Percentiles rank a stretch among this genome's conserved stretches.
phyloP scores from a whole-genome alignment of 2,797 vertebrate genomes.

The Lepidocolaptes lacrymiger region DNA sequence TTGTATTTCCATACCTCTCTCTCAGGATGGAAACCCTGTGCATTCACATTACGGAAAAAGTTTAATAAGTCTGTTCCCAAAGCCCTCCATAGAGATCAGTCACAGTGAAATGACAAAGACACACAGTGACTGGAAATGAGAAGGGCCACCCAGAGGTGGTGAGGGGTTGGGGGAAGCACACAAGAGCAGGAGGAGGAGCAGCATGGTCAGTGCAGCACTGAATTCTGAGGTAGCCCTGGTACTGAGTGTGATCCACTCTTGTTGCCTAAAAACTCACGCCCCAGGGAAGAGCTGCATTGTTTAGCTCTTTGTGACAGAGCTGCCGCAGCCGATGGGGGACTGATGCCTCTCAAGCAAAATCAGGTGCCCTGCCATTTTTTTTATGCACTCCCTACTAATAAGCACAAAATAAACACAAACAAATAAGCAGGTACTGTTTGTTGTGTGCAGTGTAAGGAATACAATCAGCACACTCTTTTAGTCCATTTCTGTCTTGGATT shows the following conservation, averaged over 20 bases:
- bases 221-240: not conserved
- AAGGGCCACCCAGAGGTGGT: not conserved
- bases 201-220: not conserved
- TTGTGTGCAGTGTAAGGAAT: not conserved
- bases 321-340: not conserved
- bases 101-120: not conserved
- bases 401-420: not conserved
- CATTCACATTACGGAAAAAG: not conserved
- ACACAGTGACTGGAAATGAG: not conserved
- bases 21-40: not conserved
- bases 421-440: not conserved
- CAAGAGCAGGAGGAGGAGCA: not conserved
- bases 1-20: not conserved
- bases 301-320: not conserved
- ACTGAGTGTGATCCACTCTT: not conserved
- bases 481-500: not conserved
- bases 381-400: not conserved
- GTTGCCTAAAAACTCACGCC: not conserved
- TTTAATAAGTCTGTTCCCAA: not conserved
- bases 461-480: not conserved
- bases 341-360: not conserved
- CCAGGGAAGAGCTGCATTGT: not conserved
- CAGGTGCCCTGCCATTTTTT: not conserved
- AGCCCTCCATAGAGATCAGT: not conserved
- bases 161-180: rapidly evolving